Base-by-base conservation (phyloP, 2,888 invertebrate genomes). In the Lepidonotus clava region DNA sequence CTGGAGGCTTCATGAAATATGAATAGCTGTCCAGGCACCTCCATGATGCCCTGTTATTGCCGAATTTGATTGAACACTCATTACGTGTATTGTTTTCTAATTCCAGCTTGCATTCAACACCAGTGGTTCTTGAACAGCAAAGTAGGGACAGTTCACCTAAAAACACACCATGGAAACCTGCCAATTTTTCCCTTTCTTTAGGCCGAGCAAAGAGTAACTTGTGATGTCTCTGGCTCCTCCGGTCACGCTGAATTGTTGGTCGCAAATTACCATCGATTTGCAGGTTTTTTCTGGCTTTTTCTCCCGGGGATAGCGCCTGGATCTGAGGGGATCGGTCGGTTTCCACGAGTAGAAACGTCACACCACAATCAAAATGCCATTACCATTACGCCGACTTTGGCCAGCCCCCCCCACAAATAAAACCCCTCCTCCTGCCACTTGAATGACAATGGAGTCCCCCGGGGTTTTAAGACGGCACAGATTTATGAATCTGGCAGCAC, bases 341-440 rank as follows among this genome's bases (percentile, higher is more conserved):
- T 56, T n/a, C 56, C 56, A 21, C 18, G 4, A 5, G n/a, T 56
- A 11, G 46, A 18, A 46, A 46, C 46, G 46, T n/a, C 56, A 56
- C 8, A 56, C 56, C n/a, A n/a, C 56, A 56, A 56, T 56, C 56
- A 56, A 56, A 56, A 56, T 56, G 56, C n/a, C 56, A 56, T 56
- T 56, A 56, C n/a, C 4, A 56, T 56, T 56, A 56, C 8, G 46
- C 46, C 18, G 46, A 18, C 8, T 6, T 18, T 18, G 8, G 18
- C 46, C 18, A 11, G 46, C 8, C 8, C 6, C 6, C 46, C 46
- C 46, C 46, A 11, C 6, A 46, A 46, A 46, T 6, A 18, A 46
- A 46, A 46, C 46, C 6, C 46, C 46, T 11, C 18, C 46, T 46
- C n/a, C 46, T 46, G 46, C 6, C 6, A 46, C 46, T 46, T 11